Percentiles rank a stretch among this genome's conserved stretches.
Conservation (phyloP, 2,797 vertebrate genomes). For the Enteromius viviparus region DNA sequence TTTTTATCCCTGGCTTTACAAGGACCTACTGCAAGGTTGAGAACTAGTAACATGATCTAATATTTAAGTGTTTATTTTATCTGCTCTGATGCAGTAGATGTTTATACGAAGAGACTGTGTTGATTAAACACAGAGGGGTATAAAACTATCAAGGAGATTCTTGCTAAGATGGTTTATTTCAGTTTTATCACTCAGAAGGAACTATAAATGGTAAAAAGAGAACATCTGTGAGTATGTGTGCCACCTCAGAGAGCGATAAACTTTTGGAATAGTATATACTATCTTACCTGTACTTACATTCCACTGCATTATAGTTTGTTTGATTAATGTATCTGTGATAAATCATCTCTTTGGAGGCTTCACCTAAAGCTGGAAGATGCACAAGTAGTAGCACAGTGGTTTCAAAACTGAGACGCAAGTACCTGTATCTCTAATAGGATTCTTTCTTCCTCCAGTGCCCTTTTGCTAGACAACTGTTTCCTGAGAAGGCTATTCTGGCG, state of each 20-base stretch:
- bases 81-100: constrained; percentile 33
- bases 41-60: constrained; percentile 26
- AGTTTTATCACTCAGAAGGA: constrained; percentile 26
- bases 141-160: constrained; percentile 34
- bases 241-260: not conserved
- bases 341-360: not conserved
- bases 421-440: constrained; percentile 85
- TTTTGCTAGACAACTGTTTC: constrained; percentile 75
- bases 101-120: constrained; percentile 42
- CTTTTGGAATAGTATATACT: constrained; percentile 24
- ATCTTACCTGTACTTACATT: constrained; percentile 21
- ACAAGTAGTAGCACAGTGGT: not conserved
- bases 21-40: not conserved
- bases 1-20: not conserved
- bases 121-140: constrained; percentile 46
- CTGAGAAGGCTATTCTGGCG: constrained; percentile 76
- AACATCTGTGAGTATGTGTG: constrained; percentile 14
- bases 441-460: constrained; percentile 77
- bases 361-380: not conserved
- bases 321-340: not conserved
- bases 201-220: constrained; percentile 49
- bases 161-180: constrained; percentile 20
- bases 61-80: constrained; percentile 44
- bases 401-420: constrained; percentile 15
- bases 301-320: constrained; percentile 15